Conservation (phyloP, 2,113 vertebrate species). For the Probosciger aterrimus region DNA sequence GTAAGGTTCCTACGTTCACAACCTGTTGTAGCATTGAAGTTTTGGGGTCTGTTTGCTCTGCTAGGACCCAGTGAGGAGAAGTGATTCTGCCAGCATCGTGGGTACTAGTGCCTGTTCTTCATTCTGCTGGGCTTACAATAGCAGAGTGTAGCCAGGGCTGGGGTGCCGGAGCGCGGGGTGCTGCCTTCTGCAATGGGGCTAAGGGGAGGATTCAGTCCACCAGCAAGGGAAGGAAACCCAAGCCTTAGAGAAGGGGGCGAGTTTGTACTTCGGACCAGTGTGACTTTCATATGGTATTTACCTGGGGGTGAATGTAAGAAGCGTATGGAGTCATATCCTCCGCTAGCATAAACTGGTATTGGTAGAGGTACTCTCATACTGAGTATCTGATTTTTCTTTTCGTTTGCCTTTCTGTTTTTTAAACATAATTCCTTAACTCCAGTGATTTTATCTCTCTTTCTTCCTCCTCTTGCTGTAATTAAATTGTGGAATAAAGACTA, state of each 20-base stretch:
- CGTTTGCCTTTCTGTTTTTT: slow-evolving; percentile 15
- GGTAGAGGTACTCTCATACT: background rate
- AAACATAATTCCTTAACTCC: background rate
- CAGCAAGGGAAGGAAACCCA: background rate
- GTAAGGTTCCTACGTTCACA: fast-evolving
- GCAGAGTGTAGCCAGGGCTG: background rate
- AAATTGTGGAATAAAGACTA: slow-evolving; percentile 39
- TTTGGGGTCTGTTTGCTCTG: background rate
- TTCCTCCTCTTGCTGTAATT: slow-evolving; percentile 22
- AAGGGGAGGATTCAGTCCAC: background rate
- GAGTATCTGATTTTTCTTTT: background rate
- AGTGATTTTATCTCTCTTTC: slow-evolving; percentile 11
- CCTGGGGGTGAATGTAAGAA: background rate
- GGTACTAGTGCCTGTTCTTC: background rate
- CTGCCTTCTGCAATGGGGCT: background rate
- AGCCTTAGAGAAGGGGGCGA: background rate
- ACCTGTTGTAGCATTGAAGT: fast-evolving
- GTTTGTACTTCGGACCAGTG: background rate
- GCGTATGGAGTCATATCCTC: background rate
- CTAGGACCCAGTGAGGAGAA: background rate
- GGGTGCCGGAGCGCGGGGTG: background rate
- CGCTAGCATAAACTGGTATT: background rate
- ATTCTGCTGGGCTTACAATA: fast-evolving
- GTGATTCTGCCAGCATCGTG: background rate
- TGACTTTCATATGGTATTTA: background rate